Evolutionary conservation across 2,113 vertebrate species (phyloP).

Genomic region (Azemiops feae): DNA sequence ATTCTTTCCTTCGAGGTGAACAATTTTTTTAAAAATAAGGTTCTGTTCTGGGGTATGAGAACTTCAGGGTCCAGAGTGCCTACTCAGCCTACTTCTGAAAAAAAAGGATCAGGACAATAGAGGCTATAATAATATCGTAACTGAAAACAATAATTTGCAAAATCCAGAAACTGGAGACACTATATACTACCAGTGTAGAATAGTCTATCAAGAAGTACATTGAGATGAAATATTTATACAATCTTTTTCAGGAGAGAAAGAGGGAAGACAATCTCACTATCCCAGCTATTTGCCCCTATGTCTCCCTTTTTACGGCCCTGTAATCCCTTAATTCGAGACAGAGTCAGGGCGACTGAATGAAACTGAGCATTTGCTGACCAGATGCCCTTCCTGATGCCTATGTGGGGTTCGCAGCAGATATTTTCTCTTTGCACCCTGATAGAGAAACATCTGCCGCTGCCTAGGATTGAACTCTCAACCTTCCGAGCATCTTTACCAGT

Average conservation of each 20-base stretch:
- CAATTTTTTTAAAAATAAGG: neutral
- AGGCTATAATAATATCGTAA: neutral
- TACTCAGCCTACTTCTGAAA: neutral
- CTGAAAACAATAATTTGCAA: neutral
- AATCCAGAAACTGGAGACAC: neutral
- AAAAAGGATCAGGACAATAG: neutral
- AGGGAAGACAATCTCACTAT: neutral
- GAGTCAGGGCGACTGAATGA: neutral
- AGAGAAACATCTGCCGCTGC: neutral
- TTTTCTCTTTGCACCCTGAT: neutral
- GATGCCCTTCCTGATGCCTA: neutral
- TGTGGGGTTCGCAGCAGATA: neutral
- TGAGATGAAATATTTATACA: neutral
- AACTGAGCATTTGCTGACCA: neutral
- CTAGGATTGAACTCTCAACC: neutral
- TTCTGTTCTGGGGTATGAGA: neutral
- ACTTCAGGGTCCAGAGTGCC: neutral
- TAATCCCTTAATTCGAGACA: neutral
- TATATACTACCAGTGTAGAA: neutral
- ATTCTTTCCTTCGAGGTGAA: neutral
- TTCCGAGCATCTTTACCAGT: neutral
- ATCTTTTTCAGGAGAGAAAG: neutral
- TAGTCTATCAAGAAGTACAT: neutral
- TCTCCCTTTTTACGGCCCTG: neutral
- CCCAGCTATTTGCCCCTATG: neutral